phyloP scores from a whole-genome alignment of 2,113 vertebrate genomes.

The Calyptomena viridis region DNA sequence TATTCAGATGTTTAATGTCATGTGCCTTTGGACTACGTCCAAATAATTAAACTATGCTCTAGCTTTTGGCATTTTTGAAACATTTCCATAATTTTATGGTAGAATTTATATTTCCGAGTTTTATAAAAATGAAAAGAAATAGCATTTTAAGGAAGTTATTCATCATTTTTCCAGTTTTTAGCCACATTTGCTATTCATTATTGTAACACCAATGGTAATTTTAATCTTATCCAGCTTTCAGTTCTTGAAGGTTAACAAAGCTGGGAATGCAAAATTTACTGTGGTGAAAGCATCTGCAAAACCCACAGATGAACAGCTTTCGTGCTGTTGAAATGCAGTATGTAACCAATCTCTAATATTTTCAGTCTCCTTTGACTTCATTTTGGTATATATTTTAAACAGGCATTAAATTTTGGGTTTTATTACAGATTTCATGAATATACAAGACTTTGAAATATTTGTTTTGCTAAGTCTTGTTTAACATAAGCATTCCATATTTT shows the following conservation, averaged over 20 bases:
- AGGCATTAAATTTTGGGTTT: neutral
- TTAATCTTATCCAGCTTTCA: neutral
- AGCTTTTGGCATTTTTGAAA: neutral
- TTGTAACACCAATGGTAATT: neutral
- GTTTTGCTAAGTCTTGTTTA: neutral
- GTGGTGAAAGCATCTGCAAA: neutral
- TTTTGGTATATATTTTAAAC: neutral
- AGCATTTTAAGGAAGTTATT: neutral
- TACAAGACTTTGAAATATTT: neutral
- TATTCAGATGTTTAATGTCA: neutral
- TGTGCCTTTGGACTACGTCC: neutral
- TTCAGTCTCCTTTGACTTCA: neutral
- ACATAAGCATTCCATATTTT: neutral
- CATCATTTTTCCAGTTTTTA: neutral
- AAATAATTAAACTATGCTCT: neutral
- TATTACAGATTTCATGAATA: neutral
- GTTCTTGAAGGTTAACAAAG: neutral
- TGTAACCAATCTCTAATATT: neutral
- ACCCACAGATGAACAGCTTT: neutral
- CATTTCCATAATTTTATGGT: neutral
- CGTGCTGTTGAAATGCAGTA: neutral
- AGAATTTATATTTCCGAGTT: neutral
- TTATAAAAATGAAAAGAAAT: neutral
- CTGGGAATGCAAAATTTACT: neutral
- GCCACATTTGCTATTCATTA: neutral